phyloP scores from a whole-genome alignment of 2,113 vertebrate species.

The Callospermophilus lateralis region DNA sequence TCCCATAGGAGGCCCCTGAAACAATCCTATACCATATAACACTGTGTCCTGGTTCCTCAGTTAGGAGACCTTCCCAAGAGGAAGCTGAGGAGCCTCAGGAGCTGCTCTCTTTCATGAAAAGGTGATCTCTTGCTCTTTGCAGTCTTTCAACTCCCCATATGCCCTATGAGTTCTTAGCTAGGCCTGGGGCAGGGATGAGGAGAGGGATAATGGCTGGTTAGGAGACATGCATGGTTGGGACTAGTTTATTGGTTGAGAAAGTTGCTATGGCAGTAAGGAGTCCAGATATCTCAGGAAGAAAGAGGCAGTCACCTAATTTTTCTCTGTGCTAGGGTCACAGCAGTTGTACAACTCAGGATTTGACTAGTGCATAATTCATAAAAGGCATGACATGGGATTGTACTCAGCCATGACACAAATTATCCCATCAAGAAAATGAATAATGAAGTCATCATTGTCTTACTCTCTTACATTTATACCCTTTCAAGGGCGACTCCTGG shows the following conservation, averaged over 20 bases:
- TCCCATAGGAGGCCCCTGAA: not conserved
- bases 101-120: conserved; percentile 73
- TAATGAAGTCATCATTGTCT: not conserved
- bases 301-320: not conserved
- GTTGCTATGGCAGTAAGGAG: not conserved
- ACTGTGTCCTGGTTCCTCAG: conserved; percentile 60
- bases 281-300: not conserved
- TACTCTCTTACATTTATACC: not conserved
- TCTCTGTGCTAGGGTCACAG: not conserved
- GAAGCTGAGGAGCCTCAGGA: conserved; percentile 54
- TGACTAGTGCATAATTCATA: not conserved
- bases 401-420: not conserved
- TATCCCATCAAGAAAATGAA: not conserved
- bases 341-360: not conserved
- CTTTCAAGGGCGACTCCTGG: not conserved
- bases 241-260: not conserved
- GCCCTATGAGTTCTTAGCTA: not conserved
- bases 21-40: not conserved
- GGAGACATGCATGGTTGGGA: not conserved
- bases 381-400: not conserved
- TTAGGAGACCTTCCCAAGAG: not conserved
- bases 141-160: not conserved
- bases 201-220: not conserved
- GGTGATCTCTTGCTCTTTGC: conserved; percentile 55
- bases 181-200: not conserved